These are phyloP conservation scores for Homarus gammarus DNA, from an alignment of 2,888 invertebrate species.

Conservation along the genomic window DNA sequence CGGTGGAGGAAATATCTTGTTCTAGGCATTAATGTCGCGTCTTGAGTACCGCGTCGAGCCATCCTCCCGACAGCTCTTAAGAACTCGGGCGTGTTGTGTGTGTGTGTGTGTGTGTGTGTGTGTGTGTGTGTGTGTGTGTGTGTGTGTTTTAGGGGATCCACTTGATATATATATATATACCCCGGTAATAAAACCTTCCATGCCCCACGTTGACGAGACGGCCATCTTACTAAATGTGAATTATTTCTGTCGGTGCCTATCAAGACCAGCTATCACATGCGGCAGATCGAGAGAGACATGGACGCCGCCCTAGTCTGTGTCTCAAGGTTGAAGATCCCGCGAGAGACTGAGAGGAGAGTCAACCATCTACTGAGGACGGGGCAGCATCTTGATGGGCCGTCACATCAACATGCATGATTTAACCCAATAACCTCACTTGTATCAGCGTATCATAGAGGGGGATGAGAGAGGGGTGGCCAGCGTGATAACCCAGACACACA, in stretches of 20 bases:
- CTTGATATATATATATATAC: neutral
- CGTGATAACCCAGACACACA: neutral
- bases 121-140: neutral
- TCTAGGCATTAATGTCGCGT: neutral
- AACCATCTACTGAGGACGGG: neutral
- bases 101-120: constrained; percentile 2
- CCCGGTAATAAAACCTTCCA: neutral
- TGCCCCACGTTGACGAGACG: neutral
- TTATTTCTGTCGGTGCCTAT: constrained; percentile 36
- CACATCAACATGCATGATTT: constrained; percentile 66
- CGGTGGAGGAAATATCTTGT: neutral
- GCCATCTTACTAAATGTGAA: constrained; percentile 39
- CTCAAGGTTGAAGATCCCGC: neutral
- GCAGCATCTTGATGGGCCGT: constrained; percentile 27
- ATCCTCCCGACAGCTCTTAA: neutral
- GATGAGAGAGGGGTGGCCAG: constrained; percentile 7
- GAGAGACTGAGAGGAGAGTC: neutral
- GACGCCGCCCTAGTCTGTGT: neutral
- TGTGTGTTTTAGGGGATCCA: neutral
- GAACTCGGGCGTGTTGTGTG: constrained; percentile 1
- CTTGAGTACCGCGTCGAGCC: neutral
- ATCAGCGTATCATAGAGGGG: constrained; percentile 55
- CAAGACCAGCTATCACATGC: constrained; percentile 32
- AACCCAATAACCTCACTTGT: constrained; percentile 62
- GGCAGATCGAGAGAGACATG: neutral